Base-by-base conservation (phyloP, 2,888 invertebrate species). In the Dryomyza anilis region DNA sequence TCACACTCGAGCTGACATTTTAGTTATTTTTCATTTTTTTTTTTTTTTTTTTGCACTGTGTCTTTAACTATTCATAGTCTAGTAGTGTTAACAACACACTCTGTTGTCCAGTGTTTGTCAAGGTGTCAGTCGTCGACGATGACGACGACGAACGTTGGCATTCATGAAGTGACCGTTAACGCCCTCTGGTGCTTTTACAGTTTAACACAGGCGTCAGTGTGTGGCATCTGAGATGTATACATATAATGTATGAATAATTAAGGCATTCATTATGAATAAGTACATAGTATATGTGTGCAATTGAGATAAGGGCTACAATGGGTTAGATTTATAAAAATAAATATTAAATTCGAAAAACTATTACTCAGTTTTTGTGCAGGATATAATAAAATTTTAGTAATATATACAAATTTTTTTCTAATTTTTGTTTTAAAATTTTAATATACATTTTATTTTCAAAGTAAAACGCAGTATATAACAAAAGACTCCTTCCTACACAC, bases 141-240 rank as follows among this genome's bases (percentile, higher is more conserved):
- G n/a, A n/a, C n/a, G n/a, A n/a, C n/a, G n/a, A n/a, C n/a, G n/a
- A n/a, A n/a, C n/a, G n/a, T n/a, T n/a, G n/a, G n/a, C n/a, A n/a
- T n/a, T n/a, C n/a, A n/a, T n/a, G 2, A 36, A 52, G 36, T 59
- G 63, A 30, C 50, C 52, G 30, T 30, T 45, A 25, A 56, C 56
- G 45, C 63, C 60, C 30, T 48, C 36, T 57, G 43, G 45, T 39
- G 48, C 39, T 46, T 27, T 61, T 21, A 63, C 2, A 7, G 8
- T 25, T 12, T 14, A 12, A 23, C 23, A 14, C n/a, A n/a, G n/a
- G n/a, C n/a, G n/a, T n/a, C n/a, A n/a, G 23, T 25, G 27, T 14
- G 1, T 8, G 21, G 16, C 48, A 48, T 10, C 39, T 3, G 25
- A 56, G n/a, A 50, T 55, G 21, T 55, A 21, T 19, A 23, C 25